A percentile compares a stretch with the other conserved stretches of the same genome.
Evolutionary conservation across 2,888 invertebrate genomes (phyloP).

Genomic region (Cephus pygmeus): DNA sequence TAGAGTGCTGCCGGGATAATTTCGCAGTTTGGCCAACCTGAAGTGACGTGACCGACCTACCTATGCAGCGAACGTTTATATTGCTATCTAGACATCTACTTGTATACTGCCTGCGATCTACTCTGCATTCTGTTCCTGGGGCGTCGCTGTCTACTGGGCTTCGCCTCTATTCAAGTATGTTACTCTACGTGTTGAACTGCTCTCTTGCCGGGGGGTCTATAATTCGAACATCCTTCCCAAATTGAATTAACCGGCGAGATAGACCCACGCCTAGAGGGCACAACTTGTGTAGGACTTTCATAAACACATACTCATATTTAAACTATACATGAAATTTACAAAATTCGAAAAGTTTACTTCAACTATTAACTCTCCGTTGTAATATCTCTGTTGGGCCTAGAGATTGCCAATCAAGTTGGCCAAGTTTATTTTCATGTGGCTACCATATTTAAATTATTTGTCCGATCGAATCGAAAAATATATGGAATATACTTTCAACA

Average conservation of each 20-base stretch:
- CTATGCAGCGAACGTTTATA: neutral
- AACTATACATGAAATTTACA: neutral
- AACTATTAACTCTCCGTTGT: neutral
- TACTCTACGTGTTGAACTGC: neutral
- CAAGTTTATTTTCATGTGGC: too few relatives aligned
- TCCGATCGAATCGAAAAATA: too few relatives aligned
- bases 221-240: neutral
- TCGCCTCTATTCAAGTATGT: neutral
- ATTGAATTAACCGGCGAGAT: neutral
- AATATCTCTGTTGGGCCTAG: too few relatives aligned
- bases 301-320: neutral
- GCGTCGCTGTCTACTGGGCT: neutral
- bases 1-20: slow-evolving; percentile 4
- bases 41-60: neutral
- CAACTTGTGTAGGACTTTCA: neutral
- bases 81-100: neutral
- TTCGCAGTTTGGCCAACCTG: slow-evolving; percentile 6
- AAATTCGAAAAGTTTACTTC: neutral
- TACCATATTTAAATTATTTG: too few relatives aligned
- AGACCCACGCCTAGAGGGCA: neutral
- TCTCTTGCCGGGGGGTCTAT: neutral
- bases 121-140: neutral
- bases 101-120: neutral
- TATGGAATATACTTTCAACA: too few relatives aligned
- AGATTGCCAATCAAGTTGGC: too few relatives aligned